Evolutionary conservation across 2,888 invertebrate genomes (phyloP).

Genomic region (Drosophila algonquin): DNA sequence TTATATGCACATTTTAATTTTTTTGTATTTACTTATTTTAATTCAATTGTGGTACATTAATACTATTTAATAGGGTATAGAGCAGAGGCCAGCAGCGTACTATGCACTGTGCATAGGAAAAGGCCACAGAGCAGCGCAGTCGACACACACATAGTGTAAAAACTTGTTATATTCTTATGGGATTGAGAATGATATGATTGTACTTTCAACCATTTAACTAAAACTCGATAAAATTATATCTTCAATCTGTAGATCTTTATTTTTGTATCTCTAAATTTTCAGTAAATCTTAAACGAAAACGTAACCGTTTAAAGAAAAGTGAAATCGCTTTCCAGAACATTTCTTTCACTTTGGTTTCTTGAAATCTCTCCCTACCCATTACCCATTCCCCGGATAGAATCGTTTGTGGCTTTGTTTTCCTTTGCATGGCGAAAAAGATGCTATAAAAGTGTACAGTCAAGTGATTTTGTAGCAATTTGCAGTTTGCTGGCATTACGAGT

Average conservation of each 20-base stretch:
- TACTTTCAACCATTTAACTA: background rate
- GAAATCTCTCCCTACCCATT: background rate
- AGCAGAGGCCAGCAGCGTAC: no score
- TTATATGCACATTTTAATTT: no score
- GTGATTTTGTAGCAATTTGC: slow-evolving; percentile 81
- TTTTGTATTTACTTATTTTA: no score
- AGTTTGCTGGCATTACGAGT: slow-evolving; percentile 66
- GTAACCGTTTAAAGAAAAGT: background rate
- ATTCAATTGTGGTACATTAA: no score
- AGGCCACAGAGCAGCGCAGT: no score
- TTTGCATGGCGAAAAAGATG: slow-evolving; percentile 51
- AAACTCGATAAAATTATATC: background rate
- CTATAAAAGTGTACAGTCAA: slow-evolving; percentile 80
- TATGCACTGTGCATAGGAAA: no score
- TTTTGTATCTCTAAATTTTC: background rate
- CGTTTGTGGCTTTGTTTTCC: slow-evolving; percentile 46
- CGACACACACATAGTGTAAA: no score
- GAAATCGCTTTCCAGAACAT: background rate
- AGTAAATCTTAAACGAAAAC: background rate
- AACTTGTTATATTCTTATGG: background rate
- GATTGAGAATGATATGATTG: background rate
- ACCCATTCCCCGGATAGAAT: background rate
- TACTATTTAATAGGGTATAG: no score
- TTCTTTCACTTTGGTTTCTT: background rate
- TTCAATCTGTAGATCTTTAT: background rate